Base-by-base conservation (phyloP, 2,888 invertebrate species). In the Lathronympha strigana region DNA sequence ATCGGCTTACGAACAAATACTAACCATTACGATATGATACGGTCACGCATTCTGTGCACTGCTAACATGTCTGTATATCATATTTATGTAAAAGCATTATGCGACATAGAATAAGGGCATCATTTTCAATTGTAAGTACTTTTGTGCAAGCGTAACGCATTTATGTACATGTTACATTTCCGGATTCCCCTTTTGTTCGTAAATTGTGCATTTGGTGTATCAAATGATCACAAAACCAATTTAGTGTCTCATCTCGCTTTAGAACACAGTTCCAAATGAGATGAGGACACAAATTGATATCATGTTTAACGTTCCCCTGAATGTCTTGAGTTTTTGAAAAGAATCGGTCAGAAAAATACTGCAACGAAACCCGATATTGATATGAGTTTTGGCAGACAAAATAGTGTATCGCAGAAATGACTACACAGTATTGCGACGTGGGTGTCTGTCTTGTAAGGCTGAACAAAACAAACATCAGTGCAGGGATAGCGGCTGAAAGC, bases 1-100 rank as follows among this genome's bases (percentile, higher is more conserved):
- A 74, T 76, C 77, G 73, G 72, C 74, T 69, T 68, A 71, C 68
- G 70, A 73, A 71, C 70, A 71, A 76, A 77, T 73, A 81, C 82
- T 77, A 72, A 79, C 77, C 77, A 76, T 73, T 70, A 73, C 8
- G 0, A 47, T 47, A 47, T 47, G 45, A 23, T 23, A 47, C 45
- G 23, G 23, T 47, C 45, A 47, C 45, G 45, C 6, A 47, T 47
- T 43, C 19, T 67, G 23, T 19, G 61, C 53, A 63, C 43, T 43
- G 57, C 21, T 19, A 47, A 19, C 51, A n/a, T n/a, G 19, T 6
- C 31, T 4, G 6, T 25, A 0, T 47, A 11, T 43, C 17, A 43
- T 36, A 13, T 36, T 36, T 36, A 2, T 36, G 9, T 2, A 36
- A 43, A 15, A 19, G n/a, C n/a, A n/a, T n/a, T n/a, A n/a, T n/a